Base-by-base conservation (phyloP, 2,888 invertebrate genomes). In the Bellardia pandia region DNA sequence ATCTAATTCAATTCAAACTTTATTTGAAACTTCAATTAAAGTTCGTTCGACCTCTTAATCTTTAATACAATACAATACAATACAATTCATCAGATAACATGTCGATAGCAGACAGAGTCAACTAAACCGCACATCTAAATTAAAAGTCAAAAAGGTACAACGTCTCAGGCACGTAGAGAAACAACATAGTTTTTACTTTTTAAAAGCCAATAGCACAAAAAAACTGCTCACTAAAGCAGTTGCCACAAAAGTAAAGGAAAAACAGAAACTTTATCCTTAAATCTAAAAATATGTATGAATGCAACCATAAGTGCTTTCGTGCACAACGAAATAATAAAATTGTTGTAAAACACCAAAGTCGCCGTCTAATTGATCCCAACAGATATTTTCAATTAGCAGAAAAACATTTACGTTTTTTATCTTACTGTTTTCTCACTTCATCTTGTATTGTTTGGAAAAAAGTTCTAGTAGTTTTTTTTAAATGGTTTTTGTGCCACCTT, bases 361-460 rank as follows among this genome's bases (percentile, higher is more conserved):
- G 85, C 85, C 85, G 89, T 90, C 92, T 93, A 92, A 92, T 92
- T 92, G 93, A 92, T 92, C 93, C 92, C 92, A 91, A 92, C 93
- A 92, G 92, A 93, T 92, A 92, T 92, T 92, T 92, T 92, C 92
- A 92, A 92, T 92, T 93, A 92, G 92, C 91, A 92, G 91, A 90
- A 91, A 91, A 92, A 92, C 92, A 92, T 91, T 92, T 91, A 77
- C 78, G 88, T 88, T 74, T 83, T 89, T 86, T 89, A 85, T 69
- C 86, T 30, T 82, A 69, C 69, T 40, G 74, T 83, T 90, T 89
- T 88, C 90, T 89, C 85, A 78, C 64, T 82, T 72, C 76, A 82
- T 86, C 80, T 79, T 81, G 40, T 83, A 37, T 69, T 89, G 83
- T 86, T 85, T 40, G 62, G 11, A 60, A 77, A 76, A 78, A 69